Base-by-base conservation (phyloP, 2,888 invertebrate genomes). In the Encarsia formosa region DNA sequence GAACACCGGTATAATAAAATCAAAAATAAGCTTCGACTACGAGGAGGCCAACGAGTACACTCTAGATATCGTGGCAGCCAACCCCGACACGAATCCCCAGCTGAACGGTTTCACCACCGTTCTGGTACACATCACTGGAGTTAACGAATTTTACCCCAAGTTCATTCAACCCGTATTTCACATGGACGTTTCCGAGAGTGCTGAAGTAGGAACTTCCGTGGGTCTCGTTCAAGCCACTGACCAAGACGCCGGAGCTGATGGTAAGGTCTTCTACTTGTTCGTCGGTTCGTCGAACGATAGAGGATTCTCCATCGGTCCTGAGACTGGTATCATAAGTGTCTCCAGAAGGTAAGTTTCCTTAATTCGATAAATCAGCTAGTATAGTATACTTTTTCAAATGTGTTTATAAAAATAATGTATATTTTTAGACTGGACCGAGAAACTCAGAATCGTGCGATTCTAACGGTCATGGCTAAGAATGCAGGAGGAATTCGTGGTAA, bases 391-490 rank as follows among this genome's bases (percentile, higher is more conserved):
- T 44, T 18, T 20, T 43, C 23, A 32, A 32, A 13, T n/a, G n/a
- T 32, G n/a, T 15, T 32, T n/a, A 32, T 32, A n/a, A 26, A 26
- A 26, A 8, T 26, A 26, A 26, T 24, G 8, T 20, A 37, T 35
- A 34, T n/a, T 19, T 49, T 19, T 11, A 53, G 85, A 67, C 79
- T 89, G 56, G 92, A 93, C 63, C 79, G 92, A 49, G 92, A 93
- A 76, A 91, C 91, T 0, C 91, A 92, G 73, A 91, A 87, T 66
- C 80, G 93, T 54, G 91, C 91, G 2, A 89, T 93, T 0, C 75
- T 96, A 9, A 92, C 92, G 1, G 93, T 95, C 0, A 81, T 96
- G 78, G 95, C 95, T 0, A 97, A 97, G 76, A 97, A 97, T 70
- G 85, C 86, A 43, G 96, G 96, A 13, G 91, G 93, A 16, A 94